A percentile compares a stretch with the other conserved stretches of the same genome.
Conservation (phyloP, 2,888 invertebrate species). For the Tenthredo distinguenda region DNA sequence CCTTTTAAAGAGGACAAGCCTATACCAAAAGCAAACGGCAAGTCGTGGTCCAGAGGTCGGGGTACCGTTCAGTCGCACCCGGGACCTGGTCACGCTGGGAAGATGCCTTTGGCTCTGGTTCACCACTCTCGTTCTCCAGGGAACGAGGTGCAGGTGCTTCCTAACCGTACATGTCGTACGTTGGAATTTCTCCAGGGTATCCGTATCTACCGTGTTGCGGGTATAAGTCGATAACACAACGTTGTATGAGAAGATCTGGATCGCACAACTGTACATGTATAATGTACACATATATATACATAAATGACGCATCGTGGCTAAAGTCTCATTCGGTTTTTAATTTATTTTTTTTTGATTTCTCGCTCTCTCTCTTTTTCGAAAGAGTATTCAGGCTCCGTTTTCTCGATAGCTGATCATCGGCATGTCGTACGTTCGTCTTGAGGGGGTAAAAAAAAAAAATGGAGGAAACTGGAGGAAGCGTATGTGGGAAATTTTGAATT, state of each 20-base stretch:
- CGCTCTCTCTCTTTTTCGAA: neutral
- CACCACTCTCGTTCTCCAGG: conserved; percentile 48
- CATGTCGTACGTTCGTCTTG: neutral
- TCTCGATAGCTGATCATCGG: neutral
- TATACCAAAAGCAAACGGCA: neutral
- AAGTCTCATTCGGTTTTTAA: neutral
- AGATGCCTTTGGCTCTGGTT: conserved; percentile 44
- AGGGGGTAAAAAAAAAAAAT: neutral
- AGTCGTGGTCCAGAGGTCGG: conserved; percentile 34
- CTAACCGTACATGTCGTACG: conserved; percentile 32
- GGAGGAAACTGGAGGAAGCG: neutral
- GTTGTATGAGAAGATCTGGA: neutral
- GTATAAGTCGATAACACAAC: neutral
- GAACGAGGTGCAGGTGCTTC: conserved; percentile 24
- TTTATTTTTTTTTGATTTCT: neutral
- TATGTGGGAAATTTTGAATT: conserved; percentile 12
- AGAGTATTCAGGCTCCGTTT: too few species aligned
- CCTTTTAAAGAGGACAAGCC: conserved; percentile 38
- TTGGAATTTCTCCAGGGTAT: conserved; percentile 10
- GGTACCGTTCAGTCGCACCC: conserved; percentile 27
- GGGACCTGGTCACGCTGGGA: conserved; percentile 38
- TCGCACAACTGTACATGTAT: neutral
- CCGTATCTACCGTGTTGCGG: neutral
- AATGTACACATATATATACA: neutral
- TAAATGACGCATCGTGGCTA: neutral